Base-by-base conservation (phyloP, 2,797 vertebrate genomes). In the Enteromius argenteus region DNA sequence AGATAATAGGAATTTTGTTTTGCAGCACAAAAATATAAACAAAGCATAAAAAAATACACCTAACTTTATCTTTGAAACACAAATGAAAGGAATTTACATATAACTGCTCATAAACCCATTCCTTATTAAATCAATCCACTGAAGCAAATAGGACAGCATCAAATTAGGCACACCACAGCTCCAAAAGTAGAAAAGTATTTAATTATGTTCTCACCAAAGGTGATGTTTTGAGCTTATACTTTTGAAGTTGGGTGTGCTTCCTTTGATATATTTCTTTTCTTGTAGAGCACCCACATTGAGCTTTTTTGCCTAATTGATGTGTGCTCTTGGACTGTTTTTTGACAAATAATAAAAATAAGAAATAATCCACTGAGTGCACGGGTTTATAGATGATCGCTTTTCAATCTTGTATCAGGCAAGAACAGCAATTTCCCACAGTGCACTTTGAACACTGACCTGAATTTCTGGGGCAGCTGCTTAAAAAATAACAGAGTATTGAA, bases 391-490 rank as follows among this genome's bases (percentile, higher is more conserved):
- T 32, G 94, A 39, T 39, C 37, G 37, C 37, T 39, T 39, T 39
- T 8, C 6, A 7, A 6, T 39, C 37, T 8, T 39, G 37, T 93
- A 93, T 10, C 93, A 92, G 2, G 92, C 88, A 68, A 95, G 88
- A 9, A 95, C 90, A 67, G 94, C 91, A 32, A 91, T 88, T 86
- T 92, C 92, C 37, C 7, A 37, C 94, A 49, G 73, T 92, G 78
- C 0, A 94, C 83, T 0, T 88, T 92, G 58, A 93, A 95, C 2
- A 95, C 89, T 0, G 89, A 87, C 0, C 93, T 94, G 80, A 94
- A 91, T 39, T 82, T 89, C 83, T 93, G 90, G 37, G 1, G 1
- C 37, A 39, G 7, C 93, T 95, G 49, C 9, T 39, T 44, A 73
- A 76, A 79, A 2, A 77, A 39, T 58, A 51, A 60, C 30, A 37